These are phyloP conservation scores for Cyprinella venusta DNA, from an alignment of 2,797 vertebrate species.

Conservation along the genomic window DNA sequence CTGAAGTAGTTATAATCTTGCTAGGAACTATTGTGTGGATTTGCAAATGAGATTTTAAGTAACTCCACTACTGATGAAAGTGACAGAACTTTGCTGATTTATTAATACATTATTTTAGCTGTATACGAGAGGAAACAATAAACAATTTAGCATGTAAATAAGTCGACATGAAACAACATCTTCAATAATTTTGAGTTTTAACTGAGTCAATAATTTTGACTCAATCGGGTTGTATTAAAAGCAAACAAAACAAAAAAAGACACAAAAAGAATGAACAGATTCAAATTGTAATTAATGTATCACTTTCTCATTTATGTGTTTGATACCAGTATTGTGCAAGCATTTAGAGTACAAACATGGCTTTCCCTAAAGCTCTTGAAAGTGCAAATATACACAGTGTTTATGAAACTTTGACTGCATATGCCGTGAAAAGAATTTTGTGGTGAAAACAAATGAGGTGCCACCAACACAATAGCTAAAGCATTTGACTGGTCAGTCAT, in stretches of 20 bases:
- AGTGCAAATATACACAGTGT: background rate
- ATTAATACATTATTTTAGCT: background rate
- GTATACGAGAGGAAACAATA: background rate
- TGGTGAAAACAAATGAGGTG: conserved; percentile 67
- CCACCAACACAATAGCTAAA: conserved; percentile 69
- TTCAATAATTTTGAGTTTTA: background rate
- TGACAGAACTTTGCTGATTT: conserved; percentile 5
- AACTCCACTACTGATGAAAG: background rate
- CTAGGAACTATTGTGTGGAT: background rate
- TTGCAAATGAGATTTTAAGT: background rate
- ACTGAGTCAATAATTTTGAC: background rate
- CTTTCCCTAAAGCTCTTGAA: conserved; percentile 13
- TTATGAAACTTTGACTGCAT: background rate
- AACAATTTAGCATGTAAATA: background rate
- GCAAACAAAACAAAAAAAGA: background rate
- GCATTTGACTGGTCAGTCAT: conserved; percentile 72
- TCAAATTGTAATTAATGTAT: background rate
- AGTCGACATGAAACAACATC: conserved; percentile 8
- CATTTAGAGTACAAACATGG: background rate
- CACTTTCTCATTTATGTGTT: background rate
- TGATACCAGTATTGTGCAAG: background rate
- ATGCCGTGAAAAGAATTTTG: conserved; percentile 47
- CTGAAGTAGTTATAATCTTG: conserved; percentile 12
- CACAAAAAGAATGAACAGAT: background rate
- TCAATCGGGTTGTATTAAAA: background rate